Percentiles rank a stretch among this genome's conserved stretches.
phyloP scores from a whole-genome alignment of 2,113 vertebrate species.

The Struthio camelus region DNA sequence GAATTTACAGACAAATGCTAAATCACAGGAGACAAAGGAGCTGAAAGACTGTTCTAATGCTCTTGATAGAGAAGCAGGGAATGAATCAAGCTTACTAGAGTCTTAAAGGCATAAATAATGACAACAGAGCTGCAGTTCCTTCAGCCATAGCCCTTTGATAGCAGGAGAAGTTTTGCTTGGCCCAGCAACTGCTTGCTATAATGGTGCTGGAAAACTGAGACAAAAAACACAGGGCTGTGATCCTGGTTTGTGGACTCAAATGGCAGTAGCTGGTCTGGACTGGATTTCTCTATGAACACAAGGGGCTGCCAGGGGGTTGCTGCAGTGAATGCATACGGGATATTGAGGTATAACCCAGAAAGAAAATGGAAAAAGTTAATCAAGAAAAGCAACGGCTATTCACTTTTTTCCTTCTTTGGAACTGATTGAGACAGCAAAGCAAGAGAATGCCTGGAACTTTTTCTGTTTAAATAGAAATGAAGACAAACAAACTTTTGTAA shows the following conservation, averaged over 20 bases:
- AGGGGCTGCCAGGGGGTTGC: not conserved
- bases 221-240: not conserved
- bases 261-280: not conserved
- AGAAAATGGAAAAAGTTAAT: not conserved
- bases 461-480: conserved; percentile 21
- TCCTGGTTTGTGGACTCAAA: not conserved
- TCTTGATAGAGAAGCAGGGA: not conserved
- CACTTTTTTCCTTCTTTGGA: not conserved
- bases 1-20: not conserved
- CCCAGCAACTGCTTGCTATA: not conserved
- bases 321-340: too few relatives aligned
- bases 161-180: not conserved
- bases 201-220: not conserved
- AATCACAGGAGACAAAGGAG: not conserved
- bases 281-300: not conserved
- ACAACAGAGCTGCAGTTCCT: rapidly evolving
- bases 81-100: not conserved
- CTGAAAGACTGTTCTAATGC: not conserved
- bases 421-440: not conserved
- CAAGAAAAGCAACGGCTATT: not conserved
- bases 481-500: conserved; percentile 50
- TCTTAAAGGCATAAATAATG: not conserved
- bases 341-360: not conserved
- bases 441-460: conserved; percentile 24
- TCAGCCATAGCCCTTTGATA: not conserved